These are phyloP conservation scores for Sebastes schlegelii DNA, from an alignment of 2,113 vertebrate species.

Conservation along the genomic window DNA sequence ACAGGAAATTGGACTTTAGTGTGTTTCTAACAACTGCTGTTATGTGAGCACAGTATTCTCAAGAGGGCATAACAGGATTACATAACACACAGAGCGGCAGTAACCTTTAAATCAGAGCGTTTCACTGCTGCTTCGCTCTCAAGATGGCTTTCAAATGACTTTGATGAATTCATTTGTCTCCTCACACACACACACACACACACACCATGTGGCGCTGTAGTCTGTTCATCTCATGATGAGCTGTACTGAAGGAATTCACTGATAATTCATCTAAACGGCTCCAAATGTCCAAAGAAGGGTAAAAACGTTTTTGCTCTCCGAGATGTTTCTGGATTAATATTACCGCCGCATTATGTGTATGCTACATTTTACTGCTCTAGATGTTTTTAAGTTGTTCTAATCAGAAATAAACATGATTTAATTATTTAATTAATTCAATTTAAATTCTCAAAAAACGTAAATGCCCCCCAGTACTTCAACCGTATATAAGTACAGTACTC, in stretches of 20 bases:
- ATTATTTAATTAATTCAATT: too few relatives aligned
- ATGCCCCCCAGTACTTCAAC: too few relatives aligned
- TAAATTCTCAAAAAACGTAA: background rate
- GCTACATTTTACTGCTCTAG: background rate
- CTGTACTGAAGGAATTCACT: slow-evolving; percentile 42
- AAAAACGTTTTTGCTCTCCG: background rate
- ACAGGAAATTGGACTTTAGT: slow-evolving; percentile 29
- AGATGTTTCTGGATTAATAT: background rate
- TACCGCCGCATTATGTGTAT: background rate
- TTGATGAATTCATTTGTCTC: slow-evolving; percentile 71
- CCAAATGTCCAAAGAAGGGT: background rate
- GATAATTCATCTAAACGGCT: slow-evolving; percentile 37
- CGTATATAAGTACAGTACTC: background rate
- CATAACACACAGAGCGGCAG: slow-evolving; percentile 56
- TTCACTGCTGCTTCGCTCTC: slow-evolving; percentile 47
- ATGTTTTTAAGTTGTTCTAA: too few relatives aligned
- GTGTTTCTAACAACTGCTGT: slow-evolving; percentile 38
- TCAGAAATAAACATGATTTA: too few relatives aligned
- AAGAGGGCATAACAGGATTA: slow-evolving; percentile 53
- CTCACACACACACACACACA: slow-evolving; percentile 43
- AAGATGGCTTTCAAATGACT: slow-evolving; percentile 68
- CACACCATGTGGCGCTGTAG: slow-evolving; percentile 67
- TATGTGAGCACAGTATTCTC: slow-evolving; percentile 64
- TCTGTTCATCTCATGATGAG: slow-evolving; percentile 59
- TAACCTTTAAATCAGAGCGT: slow-evolving; percentile 25